Base-by-base conservation (phyloP, 2,888 invertebrate genomes). In the Campoletis raptor region DNA sequence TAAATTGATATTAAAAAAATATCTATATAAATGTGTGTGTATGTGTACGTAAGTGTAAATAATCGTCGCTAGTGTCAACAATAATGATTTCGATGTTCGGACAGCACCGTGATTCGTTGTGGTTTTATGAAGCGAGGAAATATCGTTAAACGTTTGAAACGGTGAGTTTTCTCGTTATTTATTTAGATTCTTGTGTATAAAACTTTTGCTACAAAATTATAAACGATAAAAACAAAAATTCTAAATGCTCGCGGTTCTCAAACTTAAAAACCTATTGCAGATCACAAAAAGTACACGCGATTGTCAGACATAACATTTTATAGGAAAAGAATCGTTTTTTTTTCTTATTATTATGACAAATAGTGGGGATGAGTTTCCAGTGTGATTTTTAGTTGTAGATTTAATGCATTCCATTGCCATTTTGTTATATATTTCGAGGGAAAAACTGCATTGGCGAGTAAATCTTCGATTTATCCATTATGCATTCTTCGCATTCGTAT, bases 71-170 rank as follows among this genome's bases (percentile, higher is more conserved):
- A 84, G 84, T 86, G 86, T 84, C 69, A 36, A 52, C 74, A 73
- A 86, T 84, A 82, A 86, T 84, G 81, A 76, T 84, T 45, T 74
- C 81, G 70, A 64, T 64, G 78, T 79, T 82, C n/a, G 70, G 24
- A 61, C 61, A 61, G 37, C 42, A 24, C 54, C 10, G 78, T 79
- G 73, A 61, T 57, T 72, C 83, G 36, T 67, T 79, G 76, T 76
- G 78, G 48, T 74, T 86, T 79, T 64, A 79, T 79, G 57, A 66
- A 45, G 79, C 36, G 67, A 57, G 81, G 74, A 79, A 85, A 78
- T 79, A 79, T 82, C 84, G 64, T 79, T 76, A 81, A 83, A 72
- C 80, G 64, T 83, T 76, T 57, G 21, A 30, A 72, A 81, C 24
- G 84, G 86, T 86, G 86, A 84, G 86, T 81, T 48, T 9, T 21